Percentiles rank a stretch among this genome's conserved stretches.
These are phyloP conservation scores for Villa cingulata DNA, from an alignment of 2,888 invertebrate species.

Conservation along the genomic window DNA sequence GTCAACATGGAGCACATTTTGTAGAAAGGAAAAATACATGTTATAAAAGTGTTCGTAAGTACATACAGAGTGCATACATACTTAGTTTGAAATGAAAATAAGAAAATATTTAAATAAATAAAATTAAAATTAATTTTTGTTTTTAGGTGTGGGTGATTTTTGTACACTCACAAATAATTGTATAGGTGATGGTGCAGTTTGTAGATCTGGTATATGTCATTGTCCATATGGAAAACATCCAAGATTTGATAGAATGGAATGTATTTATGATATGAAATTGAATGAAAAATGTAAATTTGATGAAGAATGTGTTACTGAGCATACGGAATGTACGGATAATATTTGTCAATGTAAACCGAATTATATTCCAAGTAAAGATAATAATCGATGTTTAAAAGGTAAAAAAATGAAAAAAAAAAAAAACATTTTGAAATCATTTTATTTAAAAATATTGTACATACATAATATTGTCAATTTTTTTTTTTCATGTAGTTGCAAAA, in stretches of 20 bases:
- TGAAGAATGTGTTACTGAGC: slow-evolving; percentile 27
- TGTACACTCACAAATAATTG: slow-evolving; percentile 31
- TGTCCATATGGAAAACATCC: slow-evolving; percentile 29
- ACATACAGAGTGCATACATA: not conserved
- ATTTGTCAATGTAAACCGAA: slow-evolving; percentile 28
- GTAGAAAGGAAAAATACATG: slow-evolving; percentile 26
- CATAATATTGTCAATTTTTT: not conserved
- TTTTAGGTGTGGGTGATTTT: slow-evolving; percentile 25
- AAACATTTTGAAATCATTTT: no score
- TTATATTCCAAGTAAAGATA: slow-evolving; percentile 24
- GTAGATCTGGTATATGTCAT: slow-evolving; percentile 26
- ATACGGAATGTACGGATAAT: slow-evolving; percentile 25
- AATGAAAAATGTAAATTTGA: slow-evolving; percentile 25
- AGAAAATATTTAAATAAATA: not conserved
- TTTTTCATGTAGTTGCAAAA: slow-evolving; percentile 10
- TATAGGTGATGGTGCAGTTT: slow-evolving; percentile 26
- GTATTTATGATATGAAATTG: slow-evolving; percentile 24
- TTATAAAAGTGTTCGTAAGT: slow-evolving; percentile 30
- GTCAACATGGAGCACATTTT: slow-evolving; percentile 28
- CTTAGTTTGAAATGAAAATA: not conserved
- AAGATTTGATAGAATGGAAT: slow-evolving; percentile 23
- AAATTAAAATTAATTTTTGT: not conserved
- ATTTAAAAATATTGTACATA: no score
- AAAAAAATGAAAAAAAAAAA: slow-evolving; percentile 8
- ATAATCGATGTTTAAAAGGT: slow-evolving; percentile 25